Base-by-base conservation (phyloP, 2,888 invertebrate genomes). In the Stegophylla sp. region DNA sequence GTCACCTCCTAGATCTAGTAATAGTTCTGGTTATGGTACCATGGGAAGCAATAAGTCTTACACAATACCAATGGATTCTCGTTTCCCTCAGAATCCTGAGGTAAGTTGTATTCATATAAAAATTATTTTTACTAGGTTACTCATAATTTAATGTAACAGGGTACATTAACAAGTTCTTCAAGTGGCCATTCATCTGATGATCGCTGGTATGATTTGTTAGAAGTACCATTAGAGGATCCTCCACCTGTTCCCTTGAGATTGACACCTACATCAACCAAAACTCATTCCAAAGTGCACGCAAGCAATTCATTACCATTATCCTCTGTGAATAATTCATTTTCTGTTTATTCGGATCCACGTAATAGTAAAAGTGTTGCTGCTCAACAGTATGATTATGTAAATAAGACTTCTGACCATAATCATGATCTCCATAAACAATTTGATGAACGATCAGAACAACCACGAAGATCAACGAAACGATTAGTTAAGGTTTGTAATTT, bases 11-110 rank as follows among this genome's bases (percentile, higher is more conserved):
- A 90, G 93, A 85, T 92, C 94, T 83, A 92, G 92, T 85, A 93
- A 92, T 86, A 93, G 93, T 88, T 93, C 93, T 53, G 94, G 94
- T 4, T 94, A 94, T 86, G 94, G 94, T 82, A 94, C 94, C 10
- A 94, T 93, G 86, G 88, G 88, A 84, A 88, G 88, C 83, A 87
- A 87, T 77, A 86, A 87, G 83, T 88, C 88, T 28, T 87, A 87
- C 82, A 86, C 79, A 41, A 79, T 86, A 81, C 86, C 86, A 53
- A 84, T 85, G 83, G 85, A 87, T 83, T 83, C 85, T 81, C 86
- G 87, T 82, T 86, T 87, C 84, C 85, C 86, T 64, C 85, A 86
- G 67, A 87, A 86, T 83, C 85, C 86, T 79, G 88, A 88, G 87
- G 88, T 87, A 85, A 41, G 28, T 59, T 59, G 7, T 43, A 34